Conservation (phyloP, 2,888 invertebrate species). For the Eucera pruinosa region DNA sequence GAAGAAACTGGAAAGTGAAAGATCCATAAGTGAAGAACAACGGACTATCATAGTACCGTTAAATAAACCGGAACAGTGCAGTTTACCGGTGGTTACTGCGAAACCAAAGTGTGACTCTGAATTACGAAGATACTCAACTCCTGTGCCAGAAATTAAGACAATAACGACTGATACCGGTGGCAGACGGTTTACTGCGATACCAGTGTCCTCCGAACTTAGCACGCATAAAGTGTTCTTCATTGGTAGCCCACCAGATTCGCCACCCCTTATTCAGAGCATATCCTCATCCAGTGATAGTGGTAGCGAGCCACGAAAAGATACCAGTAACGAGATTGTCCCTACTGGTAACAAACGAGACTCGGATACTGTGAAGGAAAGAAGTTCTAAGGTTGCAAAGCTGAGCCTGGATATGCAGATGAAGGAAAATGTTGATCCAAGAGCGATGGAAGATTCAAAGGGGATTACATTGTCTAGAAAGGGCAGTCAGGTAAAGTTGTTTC, state of each 20-base stretch:
- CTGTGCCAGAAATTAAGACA: conserved; percentile 65
- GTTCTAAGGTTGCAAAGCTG: conserved; percentile 85
- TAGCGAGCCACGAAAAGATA: conserved; percentile 71
- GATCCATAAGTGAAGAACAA: conserved; percentile 25
- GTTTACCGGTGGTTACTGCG: neutral
- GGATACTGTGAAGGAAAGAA: conserved; percentile 80
- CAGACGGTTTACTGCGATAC: conserved; percentile 79
- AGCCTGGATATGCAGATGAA: conserved; percentile 85
- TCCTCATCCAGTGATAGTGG: conserved; percentile 80
- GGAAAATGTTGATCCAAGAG: conserved; percentile 87
- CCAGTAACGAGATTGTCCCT: conserved; percentile 64
- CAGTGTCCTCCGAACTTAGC: conserved; percentile 75
- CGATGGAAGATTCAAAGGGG: conserved; percentile 75
- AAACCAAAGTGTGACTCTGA: conserved; percentile 59
- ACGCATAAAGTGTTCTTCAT: conserved; percentile 80
- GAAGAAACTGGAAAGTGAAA: conserved; percentile 30
- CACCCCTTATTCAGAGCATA: conserved; percentile 73
- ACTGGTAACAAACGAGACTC: conserved; percentile 62
- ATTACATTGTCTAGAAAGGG: conserved; percentile 68
- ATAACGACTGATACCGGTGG: conserved; percentile 52
- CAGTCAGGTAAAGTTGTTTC: conserved; percentile 74
- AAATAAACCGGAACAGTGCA: no score
- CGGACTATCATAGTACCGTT: no score
- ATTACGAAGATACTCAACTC: conserved; percentile 76
- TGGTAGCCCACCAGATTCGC: conserved; percentile 81